phyloP scores from a whole-genome alignment of 2,888 invertebrate genomes.

The Tipula unca region DNA sequence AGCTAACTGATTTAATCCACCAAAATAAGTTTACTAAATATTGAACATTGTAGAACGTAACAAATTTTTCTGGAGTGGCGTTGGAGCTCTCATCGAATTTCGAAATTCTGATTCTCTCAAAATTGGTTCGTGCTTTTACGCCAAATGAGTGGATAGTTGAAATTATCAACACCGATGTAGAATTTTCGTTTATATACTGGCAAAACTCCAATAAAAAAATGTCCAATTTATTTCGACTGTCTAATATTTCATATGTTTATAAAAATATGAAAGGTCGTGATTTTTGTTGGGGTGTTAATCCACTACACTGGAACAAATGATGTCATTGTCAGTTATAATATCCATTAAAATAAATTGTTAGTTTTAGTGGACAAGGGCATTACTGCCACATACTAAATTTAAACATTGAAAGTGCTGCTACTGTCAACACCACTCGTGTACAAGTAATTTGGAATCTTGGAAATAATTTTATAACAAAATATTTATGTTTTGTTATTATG shows the following conservation, averaged over 20 bases:
- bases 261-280: not conserved
- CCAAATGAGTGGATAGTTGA: too few relatives aligned
- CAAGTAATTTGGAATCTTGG: not conserved
- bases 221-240: not conserved
- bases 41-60: too few relatives aligned
- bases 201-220: not conserved
- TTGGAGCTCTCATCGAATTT: too few relatives aligned
- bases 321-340: not conserved
- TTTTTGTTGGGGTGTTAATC: not conserved
- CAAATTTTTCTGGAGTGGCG: too few relatives aligned
- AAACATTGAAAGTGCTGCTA: not conserved
- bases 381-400: conserved; percentile 4
- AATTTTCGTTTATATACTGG: not conserved
- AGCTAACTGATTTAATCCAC: too few relatives aligned
- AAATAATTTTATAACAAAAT: not conserved
- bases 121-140: too few relatives aligned
- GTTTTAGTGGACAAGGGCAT: not conserved
- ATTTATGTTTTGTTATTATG: not conserved
- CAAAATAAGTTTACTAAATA: too few relatives aligned
- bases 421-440: not conserved
- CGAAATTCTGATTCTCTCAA: too few relatives aligned
- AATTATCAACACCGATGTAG: not conserved
- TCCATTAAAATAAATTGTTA: not conserved
- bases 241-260: too few relatives aligned
- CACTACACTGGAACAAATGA: not conserved